Base-by-base conservation (phyloP, 2,888 invertebrate species). In the Cataglyphis cursor region DNA sequence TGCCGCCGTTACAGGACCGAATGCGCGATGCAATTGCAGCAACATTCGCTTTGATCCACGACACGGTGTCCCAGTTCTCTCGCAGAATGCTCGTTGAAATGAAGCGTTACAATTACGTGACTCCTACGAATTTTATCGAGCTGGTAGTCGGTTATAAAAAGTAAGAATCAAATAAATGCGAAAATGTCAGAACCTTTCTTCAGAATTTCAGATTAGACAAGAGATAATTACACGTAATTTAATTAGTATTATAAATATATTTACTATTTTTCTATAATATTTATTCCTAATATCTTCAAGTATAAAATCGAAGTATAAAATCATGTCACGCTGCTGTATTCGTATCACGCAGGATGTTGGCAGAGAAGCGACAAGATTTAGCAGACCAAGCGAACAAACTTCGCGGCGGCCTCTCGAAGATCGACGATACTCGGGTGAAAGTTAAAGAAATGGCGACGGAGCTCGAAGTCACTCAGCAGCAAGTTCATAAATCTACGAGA, bases 121-220 rank as follows among this genome's bases (percentile, higher is more conserved):
- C 98, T 0, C 98, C 98, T 0, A 97, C 97, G 38, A 98, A 98
- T 95, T 98, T 98, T 92, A 95, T 98, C 81, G 98, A 98, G 93
- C 96, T 98, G 18, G 98, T 98, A 0, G 95, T 97, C 0, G 98
- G 98, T 10, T 98, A 98, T 93, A 98, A 98, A 94, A 96, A 96
- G 97, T 98, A 93, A 95, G 96, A 94, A n/a, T 83, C 41, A 35
- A 48, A 57, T 59, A 15, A 31, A 24, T 31, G 57, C 10, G 8
- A 48, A 51, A 75, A 5, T 10, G 8, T 51, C 44, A 31, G 15
- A 38, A 51, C 8, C n/a, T n/a, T 2, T n/a, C 18, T 41, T 0
- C 28, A 18, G 10, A 18, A 65, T 44, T 41, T 28, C 66, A 54
- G n/a, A 24, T 21, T n/a, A 24, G 3, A 48, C 10, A n/a, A n/a